Evolutionary conservation across 2,888 invertebrate species (phyloP).

Genomic region (Acleris cristana): DNA sequence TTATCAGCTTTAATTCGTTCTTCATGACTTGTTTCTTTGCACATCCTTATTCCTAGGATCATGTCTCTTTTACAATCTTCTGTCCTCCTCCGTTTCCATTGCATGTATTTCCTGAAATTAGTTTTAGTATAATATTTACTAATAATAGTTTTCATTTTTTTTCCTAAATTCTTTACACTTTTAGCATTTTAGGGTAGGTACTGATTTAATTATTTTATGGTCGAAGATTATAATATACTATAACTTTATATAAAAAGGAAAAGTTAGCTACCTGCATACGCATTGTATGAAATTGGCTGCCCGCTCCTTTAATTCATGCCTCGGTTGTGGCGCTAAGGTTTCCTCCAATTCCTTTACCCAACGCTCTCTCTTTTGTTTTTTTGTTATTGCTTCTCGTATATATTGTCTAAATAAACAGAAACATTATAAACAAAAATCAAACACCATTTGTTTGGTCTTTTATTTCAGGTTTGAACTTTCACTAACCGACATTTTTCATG

Average conservation of each 20-base stretch:
- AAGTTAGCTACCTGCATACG: conserved; percentile 53
- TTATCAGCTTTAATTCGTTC: conserved; percentile 44
- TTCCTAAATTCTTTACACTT: not conserved
- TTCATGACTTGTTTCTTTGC: conserved; percentile 41
- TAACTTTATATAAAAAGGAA: no score
- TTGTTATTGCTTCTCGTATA: conserved; percentile 40
- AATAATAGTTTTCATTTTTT: not conserved
- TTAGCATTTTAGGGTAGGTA: not conserved
- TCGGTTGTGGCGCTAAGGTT: conserved; percentile 50
- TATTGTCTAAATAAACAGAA: conserved; percentile 52
- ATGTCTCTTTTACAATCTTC: conserved; percentile 54
- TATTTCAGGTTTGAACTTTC: not conserved
- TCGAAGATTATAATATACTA: no score
- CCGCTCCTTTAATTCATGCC: conserved; percentile 52
- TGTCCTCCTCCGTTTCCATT: conserved; percentile 58
- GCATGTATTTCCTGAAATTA: conserved; percentile 58
- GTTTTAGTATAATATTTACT: not conserved
- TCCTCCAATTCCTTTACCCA: conserved; percentile 65
- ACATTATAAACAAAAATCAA: not conserved
- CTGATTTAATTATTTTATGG: not conserved
- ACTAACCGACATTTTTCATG: conserved; percentile 65
- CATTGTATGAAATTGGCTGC: conserved; percentile 60
- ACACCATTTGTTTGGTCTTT: no score
- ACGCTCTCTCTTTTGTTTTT: conserved; percentile 49
- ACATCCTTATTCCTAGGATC: conserved; percentile 53